Evolutionary conservation across 2,113 vertebrate genomes (phyloP).

Genomic region (Micronycteris hirsuta): DNA sequence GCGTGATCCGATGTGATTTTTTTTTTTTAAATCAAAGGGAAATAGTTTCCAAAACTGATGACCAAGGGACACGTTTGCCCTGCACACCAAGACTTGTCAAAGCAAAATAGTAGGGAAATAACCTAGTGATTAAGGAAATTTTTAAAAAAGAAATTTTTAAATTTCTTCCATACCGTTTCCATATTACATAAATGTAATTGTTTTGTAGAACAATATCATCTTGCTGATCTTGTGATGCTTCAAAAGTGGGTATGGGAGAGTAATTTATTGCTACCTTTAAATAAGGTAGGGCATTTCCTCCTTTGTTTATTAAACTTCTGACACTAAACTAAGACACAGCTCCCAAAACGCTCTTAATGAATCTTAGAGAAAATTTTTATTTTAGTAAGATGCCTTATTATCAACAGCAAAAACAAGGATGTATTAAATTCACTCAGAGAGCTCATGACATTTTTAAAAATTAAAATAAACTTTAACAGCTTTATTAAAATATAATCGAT

Average conservation of each 20-base stretch:
- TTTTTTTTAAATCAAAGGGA: background rate
- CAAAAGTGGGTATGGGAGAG: background rate
- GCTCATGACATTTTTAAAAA: background rate
- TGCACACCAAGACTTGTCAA: background rate
- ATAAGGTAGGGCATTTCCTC: background rate
- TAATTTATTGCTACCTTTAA: slow-evolving; percentile 12
- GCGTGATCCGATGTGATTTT: background rate
- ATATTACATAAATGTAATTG: background rate
- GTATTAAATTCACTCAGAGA: background rate
- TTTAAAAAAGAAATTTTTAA: background rate
- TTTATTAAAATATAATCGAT: background rate
- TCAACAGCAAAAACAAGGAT: slow-evolving; percentile 18
- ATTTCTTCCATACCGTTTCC: no score
- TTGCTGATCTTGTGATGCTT: background rate
- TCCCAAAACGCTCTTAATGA: background rate
- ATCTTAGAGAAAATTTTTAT: background rate
- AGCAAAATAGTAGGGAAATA: background rate
- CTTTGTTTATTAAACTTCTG: slow-evolving; percentile 11
- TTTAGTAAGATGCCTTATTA: slow-evolving; percentile 2
- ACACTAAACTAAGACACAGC: background rate
- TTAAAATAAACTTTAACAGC: background rate
- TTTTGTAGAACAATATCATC: background rate
- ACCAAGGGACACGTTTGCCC: background rate
- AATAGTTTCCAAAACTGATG: slow-evolving; percentile 7
- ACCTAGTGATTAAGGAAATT: background rate